Evolutionary conservation across 2,113 vertebrate species (phyloP).

Genomic region (Speoplatyrhinus poulsoni): DNA sequence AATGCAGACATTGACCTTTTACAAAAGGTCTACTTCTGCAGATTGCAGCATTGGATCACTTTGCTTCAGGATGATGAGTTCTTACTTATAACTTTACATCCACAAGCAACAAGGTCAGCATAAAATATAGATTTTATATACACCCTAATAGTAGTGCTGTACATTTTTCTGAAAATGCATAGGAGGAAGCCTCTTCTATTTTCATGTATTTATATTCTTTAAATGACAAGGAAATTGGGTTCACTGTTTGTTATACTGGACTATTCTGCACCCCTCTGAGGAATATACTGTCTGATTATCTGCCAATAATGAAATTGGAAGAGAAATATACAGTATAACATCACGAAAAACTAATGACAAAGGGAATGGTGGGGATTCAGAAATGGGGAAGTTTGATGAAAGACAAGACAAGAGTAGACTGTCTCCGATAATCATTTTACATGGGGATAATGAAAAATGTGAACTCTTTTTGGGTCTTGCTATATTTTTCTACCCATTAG

Average conservation of each 20-base stretch:
- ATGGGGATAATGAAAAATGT: neutral
- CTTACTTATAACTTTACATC: too few relatives aligned
- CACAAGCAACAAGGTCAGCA: too few relatives aligned
- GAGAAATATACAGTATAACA: constrained; percentile 4
- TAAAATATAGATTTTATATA: too few relatives aligned
- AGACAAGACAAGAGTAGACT: neutral
- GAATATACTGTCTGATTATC: constrained; percentile 30
- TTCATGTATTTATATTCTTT: neutral
- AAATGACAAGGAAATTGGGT: constrained; percentile 25
- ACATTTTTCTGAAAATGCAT: too few relatives aligned
- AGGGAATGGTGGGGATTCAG: too few relatives aligned
- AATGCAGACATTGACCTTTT: too few relatives aligned
- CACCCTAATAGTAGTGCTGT: too few relatives aligned
- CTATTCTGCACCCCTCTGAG: constrained; percentile 30
- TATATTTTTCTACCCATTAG: neutral
- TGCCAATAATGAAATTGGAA: constrained; percentile 49
- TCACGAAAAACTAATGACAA: neutral
- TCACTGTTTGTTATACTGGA: constrained; percentile 11
- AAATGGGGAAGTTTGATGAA: neutral
- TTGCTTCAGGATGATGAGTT: too few relatives aligned
- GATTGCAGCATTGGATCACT: too few relatives aligned
- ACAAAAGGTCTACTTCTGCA: too few relatives aligned
- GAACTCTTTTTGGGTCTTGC: neutral
- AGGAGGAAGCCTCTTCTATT: too few relatives aligned
- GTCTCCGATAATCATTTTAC: constrained; percentile 3